Percentiles rank a stretch among this genome's conserved stretches.
These are phyloP conservation scores for Lampris incognitus DNA, from an alignment of 2,113 vertebrate species.

Conservation along the genomic window DNA sequence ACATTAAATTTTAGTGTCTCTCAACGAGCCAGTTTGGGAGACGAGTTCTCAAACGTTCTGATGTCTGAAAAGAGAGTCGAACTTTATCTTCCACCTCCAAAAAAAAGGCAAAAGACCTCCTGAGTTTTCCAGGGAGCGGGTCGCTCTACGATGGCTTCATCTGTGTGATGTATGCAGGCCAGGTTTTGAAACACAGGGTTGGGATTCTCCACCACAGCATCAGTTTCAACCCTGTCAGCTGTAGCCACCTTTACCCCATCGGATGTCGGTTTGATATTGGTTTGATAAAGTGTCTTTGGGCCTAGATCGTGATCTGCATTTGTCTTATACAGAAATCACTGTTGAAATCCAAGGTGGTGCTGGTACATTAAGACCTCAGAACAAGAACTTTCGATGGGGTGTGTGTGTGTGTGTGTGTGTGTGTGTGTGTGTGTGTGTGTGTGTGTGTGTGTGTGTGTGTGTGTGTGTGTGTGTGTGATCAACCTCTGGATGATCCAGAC, in stretches of 20 bases:
- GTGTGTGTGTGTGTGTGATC: background rate
- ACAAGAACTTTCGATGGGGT: constrained; percentile 4
- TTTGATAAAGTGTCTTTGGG: constrained; percentile 38
- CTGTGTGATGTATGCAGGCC: too few relatives aligned
- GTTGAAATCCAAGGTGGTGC: background rate
- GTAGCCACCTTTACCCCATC: constrained; percentile 20
- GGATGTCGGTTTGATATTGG: background rate
- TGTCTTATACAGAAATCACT: constrained; percentile 10
- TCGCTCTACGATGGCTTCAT: too few relatives aligned
- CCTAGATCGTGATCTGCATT: background rate
- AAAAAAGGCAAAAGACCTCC: too few relatives aligned
- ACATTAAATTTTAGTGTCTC: background rate
- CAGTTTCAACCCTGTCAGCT: constrained; percentile 40
- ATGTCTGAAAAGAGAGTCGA: background rate
- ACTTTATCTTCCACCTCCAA: background rate
- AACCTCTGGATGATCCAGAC: background rate
- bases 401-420: constrained; percentile 16
- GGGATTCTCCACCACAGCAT: constrained; percentile 41
- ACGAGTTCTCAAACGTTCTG: too few relatives aligned
- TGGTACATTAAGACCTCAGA: background rate
- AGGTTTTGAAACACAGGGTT: constrained; percentile 13
- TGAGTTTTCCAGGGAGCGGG: too few relatives aligned
- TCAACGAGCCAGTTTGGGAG: background rate
- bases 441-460: constrained; percentile 4
- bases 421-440: constrained; percentile 5